phyloP scores from a whole-genome alignment of 2,888 invertebrate genomes.

The Scrobipalpa costella region DNA sequence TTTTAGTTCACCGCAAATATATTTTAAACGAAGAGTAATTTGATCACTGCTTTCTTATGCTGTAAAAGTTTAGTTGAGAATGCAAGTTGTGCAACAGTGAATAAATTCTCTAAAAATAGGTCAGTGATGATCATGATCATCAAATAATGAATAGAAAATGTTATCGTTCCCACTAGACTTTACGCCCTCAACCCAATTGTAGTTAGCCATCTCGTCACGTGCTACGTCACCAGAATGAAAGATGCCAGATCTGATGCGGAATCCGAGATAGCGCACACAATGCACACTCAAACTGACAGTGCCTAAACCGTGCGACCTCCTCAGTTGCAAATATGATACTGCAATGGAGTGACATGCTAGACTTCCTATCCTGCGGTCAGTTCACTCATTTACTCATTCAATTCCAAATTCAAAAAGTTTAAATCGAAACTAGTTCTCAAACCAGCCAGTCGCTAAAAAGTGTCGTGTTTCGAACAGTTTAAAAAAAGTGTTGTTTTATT shows the following conservation, averaged over 20 bases:
- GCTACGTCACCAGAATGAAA: slow-evolving; percentile 45
- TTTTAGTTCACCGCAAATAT: not conserved
- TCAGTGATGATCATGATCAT: not conserved
- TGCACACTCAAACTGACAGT: slow-evolving; percentile 40
- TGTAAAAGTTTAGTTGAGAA: too few species aligned
- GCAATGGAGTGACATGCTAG: slow-evolving; percentile 77
- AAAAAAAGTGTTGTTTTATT: slow-evolving; percentile 10
- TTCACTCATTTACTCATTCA: slow-evolving; percentile 37
- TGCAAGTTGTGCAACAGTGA: not conserved
- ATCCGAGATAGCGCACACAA: slow-evolving; percentile 64
- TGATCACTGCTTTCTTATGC: too few species aligned
- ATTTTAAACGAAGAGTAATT: too few species aligned
- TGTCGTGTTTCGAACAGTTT: slow-evolving; percentile 12
- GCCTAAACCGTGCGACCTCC: slow-evolving; percentile 58
- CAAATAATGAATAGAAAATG: too few species aligned
- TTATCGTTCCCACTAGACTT: slow-evolving; percentile 1
- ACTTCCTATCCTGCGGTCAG: slow-evolving; percentile 73
- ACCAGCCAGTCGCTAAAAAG: slow-evolving; percentile 14
- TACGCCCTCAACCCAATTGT: slow-evolving; percentile 51
- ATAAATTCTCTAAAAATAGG: not conserved
- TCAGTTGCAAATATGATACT: slow-evolving; percentile 75
- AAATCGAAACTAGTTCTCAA: slow-evolving; percentile 1
- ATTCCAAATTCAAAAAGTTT: slow-evolving; percentile 19
- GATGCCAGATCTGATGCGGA: slow-evolving; percentile 42
- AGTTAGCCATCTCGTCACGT: slow-evolving; percentile 27